Evolutionary conservation across 2,888 invertebrate genomes (phyloP), one percentile per base, ranked within the genome.

Genomic region (Leptogaster cylindrica): DNA sequence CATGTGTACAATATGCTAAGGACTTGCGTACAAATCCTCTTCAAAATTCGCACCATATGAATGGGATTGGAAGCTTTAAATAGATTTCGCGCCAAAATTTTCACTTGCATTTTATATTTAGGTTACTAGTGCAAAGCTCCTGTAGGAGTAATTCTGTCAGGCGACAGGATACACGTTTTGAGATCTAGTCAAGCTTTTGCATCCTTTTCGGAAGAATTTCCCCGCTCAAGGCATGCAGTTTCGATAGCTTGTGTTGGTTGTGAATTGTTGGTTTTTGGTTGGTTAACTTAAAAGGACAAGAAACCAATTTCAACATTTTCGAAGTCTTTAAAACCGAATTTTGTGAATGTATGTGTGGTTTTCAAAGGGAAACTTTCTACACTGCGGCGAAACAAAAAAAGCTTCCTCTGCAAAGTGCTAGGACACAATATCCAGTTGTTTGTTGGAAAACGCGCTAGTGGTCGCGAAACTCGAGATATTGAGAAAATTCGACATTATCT

Each of bases 301-400:
- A 20, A 52, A 52, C 33, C 31, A 16, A 12, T 6, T 50, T 6
- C 14, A 27, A 10, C 8, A 14, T 31, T 52, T 33, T 31, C 10
- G 28, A 10, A 10, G 18, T 16, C 16, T 16, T 33, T 2, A 10
- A 25, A 52, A n/a, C 33, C 31, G 14, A 36, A 14, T 50, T 7
- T 28, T 58, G 41, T 14, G 58, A 18, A 6, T n/a, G 58, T 58
- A 41, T 58, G 39, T 5, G 58, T 58, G 58, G 58, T 58, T 23
- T 39, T 41, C 14, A 39, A 39, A 41, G 27, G 12, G 39, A 39
- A 58, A 39, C 39, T 58, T 58, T 58, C 58, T 41, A 58, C 23
- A 58, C 58, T 58, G 58, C 58, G 58, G 58, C 58, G 58, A 41
- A 41, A 58, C 58, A 58, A 58, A 58, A n/a, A 58, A 58, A 58